These are phyloP conservation scores for Odontomyia ornata DNA, from an alignment of 2,888 invertebrate genomes.

Conservation along the genomic window DNA sequence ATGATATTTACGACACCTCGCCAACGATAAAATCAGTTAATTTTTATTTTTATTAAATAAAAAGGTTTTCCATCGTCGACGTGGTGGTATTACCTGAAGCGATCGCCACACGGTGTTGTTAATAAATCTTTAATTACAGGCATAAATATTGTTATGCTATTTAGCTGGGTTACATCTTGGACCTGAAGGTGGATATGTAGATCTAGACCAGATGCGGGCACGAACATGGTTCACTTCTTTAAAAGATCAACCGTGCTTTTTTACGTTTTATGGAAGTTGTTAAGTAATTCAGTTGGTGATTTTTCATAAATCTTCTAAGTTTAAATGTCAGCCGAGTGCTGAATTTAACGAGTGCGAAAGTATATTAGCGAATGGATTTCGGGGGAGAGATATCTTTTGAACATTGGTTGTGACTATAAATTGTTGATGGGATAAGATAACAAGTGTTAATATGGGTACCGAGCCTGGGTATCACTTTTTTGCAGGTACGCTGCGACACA, in stretches of 20 bases:
- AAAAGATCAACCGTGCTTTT: neutral
- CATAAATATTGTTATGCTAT: constrained; percentile 30
- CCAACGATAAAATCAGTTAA: neutral
- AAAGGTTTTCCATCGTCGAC: neutral
- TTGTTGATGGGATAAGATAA: constrained; percentile 1
- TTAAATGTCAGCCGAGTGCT: neutral
- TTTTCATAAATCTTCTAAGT: constrained; percentile 13
- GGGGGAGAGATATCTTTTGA: too few relatives aligned
- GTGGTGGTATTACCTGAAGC: constrained; percentile 15
- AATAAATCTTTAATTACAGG: constrained; percentile 41
- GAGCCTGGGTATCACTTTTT: neutral
- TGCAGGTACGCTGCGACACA: too few relatives aligned
- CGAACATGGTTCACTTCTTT: neutral
- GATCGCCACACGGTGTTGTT: neutral
- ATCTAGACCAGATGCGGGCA: constrained; percentile 4
- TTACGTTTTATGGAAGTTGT: neutral
- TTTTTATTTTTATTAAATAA: constrained; percentile 1
- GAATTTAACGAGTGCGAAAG: neutral
- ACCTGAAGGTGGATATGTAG: neutral
- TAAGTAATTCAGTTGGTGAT: constrained; percentile 5
- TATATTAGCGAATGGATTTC: neutral
- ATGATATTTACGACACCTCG: neutral
- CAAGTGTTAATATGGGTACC: neutral
- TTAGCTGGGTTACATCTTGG: constrained; percentile 13
- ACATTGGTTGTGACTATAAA: neutral